Evolutionary conservation across 1,140 invertebrate genomes (phyloP).

Genomic region (Sesamia nonagrioides): DNA sequence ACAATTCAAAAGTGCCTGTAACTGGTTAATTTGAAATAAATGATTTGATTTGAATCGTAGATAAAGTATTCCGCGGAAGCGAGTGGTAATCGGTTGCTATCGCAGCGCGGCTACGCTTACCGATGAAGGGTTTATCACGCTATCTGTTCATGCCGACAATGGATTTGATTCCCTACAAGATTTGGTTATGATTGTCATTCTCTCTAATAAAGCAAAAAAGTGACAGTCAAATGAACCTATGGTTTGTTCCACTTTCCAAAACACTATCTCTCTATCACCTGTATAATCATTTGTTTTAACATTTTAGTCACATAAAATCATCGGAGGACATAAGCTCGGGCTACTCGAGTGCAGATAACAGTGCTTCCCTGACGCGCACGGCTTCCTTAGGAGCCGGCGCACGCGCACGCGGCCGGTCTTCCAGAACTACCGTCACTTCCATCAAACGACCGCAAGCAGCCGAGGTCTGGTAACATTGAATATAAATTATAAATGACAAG

Average conservation of each 20-base stretch:
- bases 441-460: constrained; percentile 83
- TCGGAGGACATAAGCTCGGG: constrained; percentile 88
- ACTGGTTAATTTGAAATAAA: no score
- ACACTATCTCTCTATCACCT: no score
- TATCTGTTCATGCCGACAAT: no score
- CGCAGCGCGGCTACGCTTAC: no score
- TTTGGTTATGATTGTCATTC: no score
- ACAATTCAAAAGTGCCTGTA: no score
- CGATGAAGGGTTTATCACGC: no score
- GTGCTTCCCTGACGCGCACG: constrained; percentile 82
- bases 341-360: constrained; percentile 86
- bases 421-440: constrained; percentile 76
- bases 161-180: no score
- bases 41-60: no score
- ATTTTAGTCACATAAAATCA: constrained; percentile 87
- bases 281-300: neutral
- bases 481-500: neutral
- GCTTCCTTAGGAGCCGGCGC: constrained; percentile 83
- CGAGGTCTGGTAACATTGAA: constrained; percentile 80
- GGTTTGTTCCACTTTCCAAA: no score
- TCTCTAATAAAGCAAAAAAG: neutral
- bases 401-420: constrained; percentile 67
- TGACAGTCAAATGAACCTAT: neutral
- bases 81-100: no score
- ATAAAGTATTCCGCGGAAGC: no score